Evolutionary conservation across 1,140 invertebrate genomes (phyloP).

Genomic region (Cyclargus thomasi): DNA sequence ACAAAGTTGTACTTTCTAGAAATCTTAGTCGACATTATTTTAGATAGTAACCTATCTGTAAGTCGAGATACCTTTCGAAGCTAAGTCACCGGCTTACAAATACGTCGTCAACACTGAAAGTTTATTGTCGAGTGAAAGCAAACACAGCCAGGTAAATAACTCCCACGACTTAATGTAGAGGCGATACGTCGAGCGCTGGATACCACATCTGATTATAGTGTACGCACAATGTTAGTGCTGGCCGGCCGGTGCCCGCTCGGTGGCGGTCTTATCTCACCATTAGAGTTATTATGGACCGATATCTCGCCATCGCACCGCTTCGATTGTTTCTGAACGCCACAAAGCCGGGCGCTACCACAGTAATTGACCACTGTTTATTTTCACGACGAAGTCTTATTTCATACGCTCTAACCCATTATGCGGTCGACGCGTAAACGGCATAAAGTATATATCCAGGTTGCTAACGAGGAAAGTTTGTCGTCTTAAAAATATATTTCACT

Average conservation of each 20-base stretch:
- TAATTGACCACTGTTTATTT: constrained; percentile 73
- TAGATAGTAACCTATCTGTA: background rate
- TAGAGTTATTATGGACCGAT: constrained; percentile 68
- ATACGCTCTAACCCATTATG: constrained; percentile 42
- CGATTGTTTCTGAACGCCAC: constrained; percentile 70
- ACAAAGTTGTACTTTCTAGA: background rate
- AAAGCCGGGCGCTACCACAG: constrained; percentile 53
- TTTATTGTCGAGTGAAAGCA: constrained; percentile 21
- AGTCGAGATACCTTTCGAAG: constrained; percentile 11
- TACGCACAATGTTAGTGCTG: constrained; percentile 42
- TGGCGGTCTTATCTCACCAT: constrained; percentile 68
- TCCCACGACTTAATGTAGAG: constrained; percentile 22
- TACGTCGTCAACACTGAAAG: constrained; percentile 20
- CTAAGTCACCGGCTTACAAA: constrained; percentile 14
- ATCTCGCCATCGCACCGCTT: constrained; percentile 69
- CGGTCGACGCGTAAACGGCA: constrained; percentile 34
- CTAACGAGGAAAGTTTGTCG: constrained; percentile 37
- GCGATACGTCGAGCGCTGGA: constrained; percentile 19
- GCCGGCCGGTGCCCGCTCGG: constrained; percentile 46
- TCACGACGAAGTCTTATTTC: constrained; percentile 59
- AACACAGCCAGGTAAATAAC: constrained; percentile 20
- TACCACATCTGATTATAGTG: constrained; percentile 41
- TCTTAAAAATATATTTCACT: too few relatives aligned
- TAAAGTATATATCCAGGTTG: constrained; percentile 28
- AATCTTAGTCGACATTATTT: background rate